These are phyloP conservation scores for Melanostigma gelatinosum DNA, from an alignment of 2,113 vertebrate genomes.

Conservation along the genomic window DNA sequence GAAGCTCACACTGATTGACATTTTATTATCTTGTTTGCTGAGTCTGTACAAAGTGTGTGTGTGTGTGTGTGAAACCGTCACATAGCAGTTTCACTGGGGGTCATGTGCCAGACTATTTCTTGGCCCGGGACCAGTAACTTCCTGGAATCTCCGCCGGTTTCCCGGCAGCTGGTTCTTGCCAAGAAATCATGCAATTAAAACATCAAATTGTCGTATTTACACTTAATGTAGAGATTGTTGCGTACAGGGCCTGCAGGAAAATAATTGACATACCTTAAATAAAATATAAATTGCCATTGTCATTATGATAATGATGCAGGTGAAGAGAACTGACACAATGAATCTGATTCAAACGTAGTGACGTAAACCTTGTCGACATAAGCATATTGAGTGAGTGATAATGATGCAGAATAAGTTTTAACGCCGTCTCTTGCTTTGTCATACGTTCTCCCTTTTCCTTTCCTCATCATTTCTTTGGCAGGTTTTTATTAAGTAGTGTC, in stretches of 20 bases:
- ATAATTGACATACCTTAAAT: no score
- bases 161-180: neutral
- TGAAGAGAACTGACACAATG: no score
- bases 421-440: neutral
- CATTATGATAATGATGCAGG: no score
- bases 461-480: neutral
- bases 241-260: no score
- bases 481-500: neutral
- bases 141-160: neutral
- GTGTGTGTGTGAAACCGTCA: constrained; percentile 6
- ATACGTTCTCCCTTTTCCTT: neutral
- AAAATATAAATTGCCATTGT: no score
- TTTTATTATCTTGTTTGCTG: neutral
- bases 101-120: constrained; percentile 3
- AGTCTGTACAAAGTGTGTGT: neutral
- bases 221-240: neutral
- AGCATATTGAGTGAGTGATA: neutral
- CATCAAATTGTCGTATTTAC: neutral
- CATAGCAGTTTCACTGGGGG: neutral
- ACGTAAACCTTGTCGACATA: no score
- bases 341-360: no score
- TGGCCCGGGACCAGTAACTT: neutral
- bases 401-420: neutral
- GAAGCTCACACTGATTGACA: neutral
- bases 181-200: neutral